Evolutionary conservation across 1,140 invertebrate genomes (phyloP), one percentile per base, ranked within the genome.

Genomic region (Drosophila grimshawi): DNA sequence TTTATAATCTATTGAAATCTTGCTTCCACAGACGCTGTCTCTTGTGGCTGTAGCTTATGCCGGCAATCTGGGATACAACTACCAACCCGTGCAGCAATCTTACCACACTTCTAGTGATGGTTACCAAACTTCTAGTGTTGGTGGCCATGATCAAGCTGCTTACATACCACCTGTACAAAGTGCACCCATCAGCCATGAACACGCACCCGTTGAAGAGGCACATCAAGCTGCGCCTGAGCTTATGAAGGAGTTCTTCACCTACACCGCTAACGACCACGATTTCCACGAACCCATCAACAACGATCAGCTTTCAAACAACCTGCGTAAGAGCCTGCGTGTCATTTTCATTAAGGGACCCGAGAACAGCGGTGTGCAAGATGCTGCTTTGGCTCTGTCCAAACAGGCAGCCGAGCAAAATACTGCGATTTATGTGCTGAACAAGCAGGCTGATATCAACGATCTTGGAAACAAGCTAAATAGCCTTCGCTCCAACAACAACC

Each of bases 331-430:
- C 5, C 71, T 92, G 33, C 90, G 91, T 30, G 90, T 92, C 7
- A 71, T 92, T 41, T 92, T 92, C 69, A 92, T 92, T 46, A 92
- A 91, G 74, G 73, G 77, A 59, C 90, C 91, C 46, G 90, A 92
- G 69, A 70, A 92, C 74, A 78, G 61, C 4, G 85, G 88, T 29
- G 51, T 92, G 30, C 86, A 92, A 65, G 73, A 92, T 37, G 91
- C 91, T 11, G 90, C 85, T 4, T 41, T 91, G 11, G 57, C 69
- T 4, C 55, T 92, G 76, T 85, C 91, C 57, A 92, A 80, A 60
- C 90, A 92, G 37, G 80, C 88, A 55, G 70, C 78, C 3, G 83
- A 92, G 53, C 81, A 92, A 45, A 73, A 86, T 43, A 92, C 90
- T 6, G 91, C 91, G 67, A 92, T 92, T 64, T 92, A 92, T 68